Base-by-base conservation (phyloP, 2,888 invertebrate genomes). In the Disparrhopalites patrizii region DNA sequence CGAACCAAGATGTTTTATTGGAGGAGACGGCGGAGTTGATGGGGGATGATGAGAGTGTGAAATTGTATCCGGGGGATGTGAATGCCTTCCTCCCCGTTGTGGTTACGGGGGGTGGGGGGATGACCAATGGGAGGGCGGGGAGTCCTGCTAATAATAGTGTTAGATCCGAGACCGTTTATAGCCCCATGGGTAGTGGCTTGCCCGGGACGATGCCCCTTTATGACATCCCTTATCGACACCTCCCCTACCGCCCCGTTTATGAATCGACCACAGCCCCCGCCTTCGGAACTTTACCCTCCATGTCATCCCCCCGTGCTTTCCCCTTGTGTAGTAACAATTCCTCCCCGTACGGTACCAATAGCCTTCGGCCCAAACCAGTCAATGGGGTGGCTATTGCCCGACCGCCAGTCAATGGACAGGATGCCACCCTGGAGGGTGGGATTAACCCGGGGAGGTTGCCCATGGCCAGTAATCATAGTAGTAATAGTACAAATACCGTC, bases 1-100 rank as follows among this genome's bases (percentile, higher is more conserved):
- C 33, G 38, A 30, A 52, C 50, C 23, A 47, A 3, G 47, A 20
- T 3, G 15, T 47, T 13, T 7, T 47, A n/a, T n/a, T n/a, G 3
- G 47, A 47, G 8, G 47, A 47, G n/a, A 47, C 47, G n/a, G n/a
- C n/a, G 2, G 47, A 47, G 47, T 18, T 18, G 4, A 18, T 18
- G 3, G 61, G 55, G 28, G 58, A 58, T 13, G 38, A 58, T 8
- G 58, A 58, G 10, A 61, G 38, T 61, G 25, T 51, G n/a, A 51
- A 61, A 51, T 51, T 61, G 18, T 51, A 33, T 50, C 61, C 61
- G 3, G 66, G 30, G 8, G 8, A 8, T 7, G 13, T 20, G 4
- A 8, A 23, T 3, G 25, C 5, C 25, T 2, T 10, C 4, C 20
- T 47, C 2, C 47, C 47, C 8, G 15, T 15, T 10, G 23, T 47